Evolutionary conservation across 2,888 invertebrate genomes (phyloP).

Genomic region (Volucella bombylans): DNA sequence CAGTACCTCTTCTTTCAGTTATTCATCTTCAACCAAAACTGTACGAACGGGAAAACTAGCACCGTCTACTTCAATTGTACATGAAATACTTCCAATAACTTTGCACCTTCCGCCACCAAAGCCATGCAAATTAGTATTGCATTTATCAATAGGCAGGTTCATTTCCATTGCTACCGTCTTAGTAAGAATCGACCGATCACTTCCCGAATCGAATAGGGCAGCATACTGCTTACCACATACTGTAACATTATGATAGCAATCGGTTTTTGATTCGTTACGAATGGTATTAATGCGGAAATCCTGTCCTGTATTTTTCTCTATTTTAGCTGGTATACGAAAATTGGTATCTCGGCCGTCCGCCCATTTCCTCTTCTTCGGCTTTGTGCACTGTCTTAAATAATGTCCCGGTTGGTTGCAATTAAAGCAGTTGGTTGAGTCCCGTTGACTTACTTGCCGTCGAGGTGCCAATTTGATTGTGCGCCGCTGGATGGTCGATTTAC

Average conservation of each 20-base stretch:
- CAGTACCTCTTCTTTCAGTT: constrained; percentile 7
- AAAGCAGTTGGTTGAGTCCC: too few relatives aligned
- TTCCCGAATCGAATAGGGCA: constrained; percentile 31
- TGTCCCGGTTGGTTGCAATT: too few relatives aligned
- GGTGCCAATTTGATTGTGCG: too few relatives aligned
- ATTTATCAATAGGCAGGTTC: background rate
- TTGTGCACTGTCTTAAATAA: too few relatives aligned
- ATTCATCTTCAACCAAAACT: constrained; percentile 15
- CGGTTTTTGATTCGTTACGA: background rate
- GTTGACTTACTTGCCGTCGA: too few relatives aligned
- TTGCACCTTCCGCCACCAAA: constrained; percentile 36
- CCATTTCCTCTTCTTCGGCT: too few relatives aligned
- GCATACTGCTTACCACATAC: constrained; percentile 16
- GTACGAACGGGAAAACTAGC: constrained; percentile 14
- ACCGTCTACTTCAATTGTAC: constrained; percentile 15
- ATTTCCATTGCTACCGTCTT: constrained; percentile 9
- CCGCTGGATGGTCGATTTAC: too few relatives aligned
- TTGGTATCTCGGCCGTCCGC: too few relatives aligned
- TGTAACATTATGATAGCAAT: constrained; percentile 30
- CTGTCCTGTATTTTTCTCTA: too few relatives aligned
- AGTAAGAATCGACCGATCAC: constrained; percentile 17
- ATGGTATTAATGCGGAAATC: too few relatives aligned
- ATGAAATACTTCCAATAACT: background rate
- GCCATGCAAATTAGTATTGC: constrained; percentile 19
- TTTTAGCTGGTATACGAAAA: too few relatives aligned